phyloP scores from a whole-genome alignment of 2,888 invertebrate species.

The Hypolimnas misippus region DNA sequence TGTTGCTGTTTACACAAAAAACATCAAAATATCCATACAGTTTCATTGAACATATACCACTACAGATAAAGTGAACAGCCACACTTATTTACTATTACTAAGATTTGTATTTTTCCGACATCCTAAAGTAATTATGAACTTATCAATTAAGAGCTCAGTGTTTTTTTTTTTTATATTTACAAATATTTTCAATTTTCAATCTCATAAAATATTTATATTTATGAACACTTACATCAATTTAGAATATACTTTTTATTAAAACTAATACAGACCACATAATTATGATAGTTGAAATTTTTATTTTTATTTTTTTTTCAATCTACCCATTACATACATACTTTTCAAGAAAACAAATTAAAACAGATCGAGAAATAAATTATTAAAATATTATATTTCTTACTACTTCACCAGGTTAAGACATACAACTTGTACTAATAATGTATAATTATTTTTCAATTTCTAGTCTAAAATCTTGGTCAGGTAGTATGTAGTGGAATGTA shows the following conservation, averaged over 20 bases:
- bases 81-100: slow-evolving; percentile 24
- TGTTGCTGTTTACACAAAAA: background rate
- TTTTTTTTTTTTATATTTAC: slow-evolving; percentile 40
- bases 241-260: slow-evolving; percentile 67
- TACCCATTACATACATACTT: slow-evolving; percentile 8
- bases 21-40: background rate
- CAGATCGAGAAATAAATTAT: background rate
- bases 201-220: slow-evolving; percentile 73
- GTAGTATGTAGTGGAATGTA: slow-evolving; percentile 12
- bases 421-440: slow-evolving; percentile 2
- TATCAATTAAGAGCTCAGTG: slow-evolving; percentile 49
- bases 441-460: background rate
- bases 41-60: background rate
- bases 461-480: background rate
- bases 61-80: slow-evolving; percentile 9
- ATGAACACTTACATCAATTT: slow-evolving; percentile 82
- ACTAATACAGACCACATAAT: slow-evolving; percentile 59
- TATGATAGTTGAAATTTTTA: slow-evolving; percentile 12
- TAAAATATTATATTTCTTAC: background rate
- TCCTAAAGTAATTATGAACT: slow-evolving; percentile 46
- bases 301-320: background rate
- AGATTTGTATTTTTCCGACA: slow-evolving; percentile 28
- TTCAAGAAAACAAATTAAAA: background rate
- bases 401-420: slow-evolving; percentile 8
- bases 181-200: slow-evolving; percentile 50